Evolutionary conservation across 2,888 invertebrate genomes (phyloP).

Genomic region (Habrosyne pyritoides): DNA sequence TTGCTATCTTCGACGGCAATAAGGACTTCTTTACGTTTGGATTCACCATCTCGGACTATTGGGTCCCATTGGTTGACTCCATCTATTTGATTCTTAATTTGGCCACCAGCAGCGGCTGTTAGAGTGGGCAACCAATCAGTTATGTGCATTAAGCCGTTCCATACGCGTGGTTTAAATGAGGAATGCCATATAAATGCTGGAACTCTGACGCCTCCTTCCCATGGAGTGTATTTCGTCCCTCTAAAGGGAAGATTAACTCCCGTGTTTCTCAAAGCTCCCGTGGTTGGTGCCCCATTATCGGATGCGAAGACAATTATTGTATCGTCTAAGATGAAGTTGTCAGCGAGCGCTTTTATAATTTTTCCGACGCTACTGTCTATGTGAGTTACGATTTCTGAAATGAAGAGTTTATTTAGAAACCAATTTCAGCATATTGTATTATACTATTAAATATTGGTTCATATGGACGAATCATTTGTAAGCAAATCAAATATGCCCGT

Average conservation of each 20-base stretch:
- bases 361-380: constrained; percentile 92
- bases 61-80: constrained; percentile 88
- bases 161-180: constrained; percentile 84
- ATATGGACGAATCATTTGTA: no score
- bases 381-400: constrained; percentile 86
- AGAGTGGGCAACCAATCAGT: constrained; percentile 93
- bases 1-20: constrained; percentile 83
- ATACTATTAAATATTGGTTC: no score
- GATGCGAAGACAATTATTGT: constrained; percentile 94
- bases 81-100: constrained; percentile 75
- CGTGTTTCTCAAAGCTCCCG: constrained; percentile 88
- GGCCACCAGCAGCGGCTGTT: constrained; percentile 65
- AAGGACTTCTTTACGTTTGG: constrained; percentile 81
- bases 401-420: no score
- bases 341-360: constrained; percentile 87
- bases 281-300: constrained; percentile 94
- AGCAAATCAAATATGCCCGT: no score
- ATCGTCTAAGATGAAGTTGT: constrained; percentile 88
- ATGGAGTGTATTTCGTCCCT: constrained; percentile 91
- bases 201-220: constrained; percentile 93
- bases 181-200: constrained; percentile 88
- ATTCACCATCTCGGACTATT: constrained; percentile 73
- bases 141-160: constrained; percentile 87
- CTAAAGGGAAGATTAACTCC: constrained; percentile 91
- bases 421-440: no score